Evolutionary conservation across 2,113 vertebrate genomes (phyloP).

Genomic region (Malaclemys terrapin): DNA sequence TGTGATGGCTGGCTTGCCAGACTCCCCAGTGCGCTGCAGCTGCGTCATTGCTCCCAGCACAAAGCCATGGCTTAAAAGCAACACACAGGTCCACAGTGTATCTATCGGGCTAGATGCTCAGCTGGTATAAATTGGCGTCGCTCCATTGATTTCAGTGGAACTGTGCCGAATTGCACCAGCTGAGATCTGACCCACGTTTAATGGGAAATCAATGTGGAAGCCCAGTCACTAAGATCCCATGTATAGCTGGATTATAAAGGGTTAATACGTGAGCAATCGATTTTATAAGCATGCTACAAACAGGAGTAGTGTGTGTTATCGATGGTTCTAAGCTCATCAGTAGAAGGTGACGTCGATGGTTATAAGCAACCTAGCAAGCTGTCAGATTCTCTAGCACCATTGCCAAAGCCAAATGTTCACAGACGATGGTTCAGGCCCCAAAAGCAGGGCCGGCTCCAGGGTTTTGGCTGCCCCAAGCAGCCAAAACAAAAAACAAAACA

Average conservation of each 20-base stretch:
- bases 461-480: too few relatives aligned
- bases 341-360: background rate
- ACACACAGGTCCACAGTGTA: accelerated
- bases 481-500: too few relatives aligned
- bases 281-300: background rate
- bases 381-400: background rate
- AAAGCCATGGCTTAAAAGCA: background rate
- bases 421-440: background rate
- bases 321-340: accelerated
- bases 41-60: background rate
- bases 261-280: accelerated
- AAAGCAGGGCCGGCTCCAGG: background rate
- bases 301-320: background rate
- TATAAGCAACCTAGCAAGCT: background rate
- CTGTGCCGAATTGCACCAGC: accelerated
- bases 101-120: background rate
- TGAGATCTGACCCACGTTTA: background rate
- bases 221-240: background rate
- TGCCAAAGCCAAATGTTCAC: background rate
- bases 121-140: accelerated
- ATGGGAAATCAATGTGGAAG: background rate
- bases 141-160: accelerated
- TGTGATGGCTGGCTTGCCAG: background rate
- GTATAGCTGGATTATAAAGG: background rate
- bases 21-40: background rate